Percentiles rank a stretch among this genome's conserved stretches.
These are phyloP conservation scores for Paradisaea rubra DNA, from an alignment of 2,113 vertebrate genomes.

Conservation along the genomic window DNA sequence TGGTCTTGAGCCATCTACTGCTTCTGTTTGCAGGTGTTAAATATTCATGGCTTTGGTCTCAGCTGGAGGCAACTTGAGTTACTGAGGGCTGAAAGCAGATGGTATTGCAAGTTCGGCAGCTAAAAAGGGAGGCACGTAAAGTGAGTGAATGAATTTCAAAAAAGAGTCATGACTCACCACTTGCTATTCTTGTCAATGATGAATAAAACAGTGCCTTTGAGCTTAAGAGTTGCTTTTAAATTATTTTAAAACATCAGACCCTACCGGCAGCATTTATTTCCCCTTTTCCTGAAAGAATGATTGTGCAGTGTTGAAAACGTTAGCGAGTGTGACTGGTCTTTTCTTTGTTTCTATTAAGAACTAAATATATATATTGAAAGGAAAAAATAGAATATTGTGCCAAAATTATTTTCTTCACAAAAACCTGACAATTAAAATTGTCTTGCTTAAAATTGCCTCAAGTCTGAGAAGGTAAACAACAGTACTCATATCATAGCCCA, in stretches of 20 bases:
- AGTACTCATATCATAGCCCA: background rate
- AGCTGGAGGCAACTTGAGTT: background rate
- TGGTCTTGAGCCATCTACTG: background rate
- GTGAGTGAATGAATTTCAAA: slow-evolving; percentile 28
- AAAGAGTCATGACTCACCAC: slow-evolving; percentile 22
- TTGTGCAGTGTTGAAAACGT: background rate
- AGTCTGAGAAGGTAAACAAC: background rate
- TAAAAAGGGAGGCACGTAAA: background rate
- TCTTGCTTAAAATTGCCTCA: background rate
- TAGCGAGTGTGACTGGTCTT: background rate
- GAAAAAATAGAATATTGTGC: background rate
- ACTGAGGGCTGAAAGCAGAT: slow-evolving; percentile 19
- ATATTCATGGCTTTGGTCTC: slow-evolving; percentile 8
- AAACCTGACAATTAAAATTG: background rate
- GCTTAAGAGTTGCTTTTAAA: background rate
- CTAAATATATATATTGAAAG: background rate
- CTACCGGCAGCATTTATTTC: background rate
- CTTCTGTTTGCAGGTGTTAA: background rate
- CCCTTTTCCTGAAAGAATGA: background rate
- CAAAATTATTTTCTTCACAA: background rate
- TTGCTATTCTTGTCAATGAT: slow-evolving; percentile 16
- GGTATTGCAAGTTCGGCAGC: background rate
- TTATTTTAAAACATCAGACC: background rate
- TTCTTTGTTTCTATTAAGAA: background rate
- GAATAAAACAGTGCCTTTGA: slow-evolving; percentile 31